Percentiles rank a stretch among this genome's conserved stretches.
phyloP scores from a whole-genome alignment of 2,113 vertebrate genomes.

The Odocoileus virginianus region DNA sequence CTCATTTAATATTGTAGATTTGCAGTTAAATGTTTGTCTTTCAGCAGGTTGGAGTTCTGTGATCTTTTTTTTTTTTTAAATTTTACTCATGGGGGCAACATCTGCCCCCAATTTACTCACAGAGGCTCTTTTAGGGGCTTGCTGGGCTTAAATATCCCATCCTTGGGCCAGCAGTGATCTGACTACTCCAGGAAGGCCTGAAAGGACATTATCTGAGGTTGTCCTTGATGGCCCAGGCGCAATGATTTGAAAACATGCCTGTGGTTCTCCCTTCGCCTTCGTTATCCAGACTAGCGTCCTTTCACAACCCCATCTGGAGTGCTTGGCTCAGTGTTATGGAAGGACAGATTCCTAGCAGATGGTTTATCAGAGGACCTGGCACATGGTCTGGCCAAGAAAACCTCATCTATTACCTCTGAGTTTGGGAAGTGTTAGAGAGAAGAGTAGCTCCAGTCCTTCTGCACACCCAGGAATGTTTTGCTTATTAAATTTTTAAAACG shows the following conservation, averaged over 20 bases:
- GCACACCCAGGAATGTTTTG: slow-evolving; percentile 58
- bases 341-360: slow-evolving; percentile 74
- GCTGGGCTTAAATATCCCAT: neutral
- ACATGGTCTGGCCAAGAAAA: slow-evolving; percentile 49
- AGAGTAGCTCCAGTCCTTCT: slow-evolving; percentile 43
- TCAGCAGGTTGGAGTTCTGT: neutral
- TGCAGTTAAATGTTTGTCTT: slow-evolving; percentile 18
- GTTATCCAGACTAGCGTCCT: slow-evolving; percentile 48
- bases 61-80: neutral
- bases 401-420: slow-evolving; percentile 54
- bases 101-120: neutral
- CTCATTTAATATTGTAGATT: neutral
- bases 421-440: slow-evolving; percentile 53
- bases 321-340: slow-evolving; percentile 49
- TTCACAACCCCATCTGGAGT: slow-evolving; percentile 63
- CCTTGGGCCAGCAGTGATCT: neutral
- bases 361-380: slow-evolving; percentile 74
- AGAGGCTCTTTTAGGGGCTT: neutral
- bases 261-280: slow-evolving; percentile 26
- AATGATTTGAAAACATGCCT: slow-evolving; percentile 46
- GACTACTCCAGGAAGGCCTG: neutral
- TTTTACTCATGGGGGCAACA: neutral
- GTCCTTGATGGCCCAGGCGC: slow-evolving; percentile 22
- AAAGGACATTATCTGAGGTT: slow-evolving; percentile 11
- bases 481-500: slow-evolving; percentile 53